These are phyloP conservation scores for Oncorhynchus masou DNA, from an alignment of 2,113 vertebrate genomes.

Conservation along the genomic window DNA sequence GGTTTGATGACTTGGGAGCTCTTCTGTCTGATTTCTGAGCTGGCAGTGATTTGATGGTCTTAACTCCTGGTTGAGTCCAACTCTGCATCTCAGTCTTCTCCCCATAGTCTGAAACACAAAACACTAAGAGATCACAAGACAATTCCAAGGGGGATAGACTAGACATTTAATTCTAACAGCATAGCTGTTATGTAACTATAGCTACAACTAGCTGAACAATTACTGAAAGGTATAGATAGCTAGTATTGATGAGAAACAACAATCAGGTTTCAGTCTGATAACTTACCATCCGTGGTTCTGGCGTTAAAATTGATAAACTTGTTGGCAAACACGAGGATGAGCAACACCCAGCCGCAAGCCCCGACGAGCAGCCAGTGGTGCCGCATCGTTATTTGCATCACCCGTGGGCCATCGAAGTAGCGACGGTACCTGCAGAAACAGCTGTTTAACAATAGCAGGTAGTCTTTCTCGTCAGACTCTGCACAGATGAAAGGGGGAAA, in stretches of 20 bases:
- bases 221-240: not conserved
- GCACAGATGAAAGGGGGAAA: no score
- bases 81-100: conserved; percentile 73
- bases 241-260: no score
- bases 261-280: not conserved
- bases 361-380: conserved; percentile 94
- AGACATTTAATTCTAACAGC: no score
- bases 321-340: conserved; percentile 95
- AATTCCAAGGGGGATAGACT: no score
- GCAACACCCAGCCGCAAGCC: conserved; percentile 94
- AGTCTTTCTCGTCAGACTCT: no score
- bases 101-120: conserved; percentile 75
- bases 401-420: conserved; percentile 47
- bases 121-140: not conserved
- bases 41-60: conserved; percentile 58
- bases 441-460: no score
- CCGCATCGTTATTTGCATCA: conserved; percentile 84
- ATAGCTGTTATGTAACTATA: not conserved
- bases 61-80: conserved; percentile 71
- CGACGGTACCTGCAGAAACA: not conserved
- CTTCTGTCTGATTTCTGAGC: conserved; percentile 59
- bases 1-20: conserved; percentile 64
- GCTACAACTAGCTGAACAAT: not conserved
- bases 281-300: conserved; percentile 84
- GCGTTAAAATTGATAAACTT: conserved; percentile 89